Percentiles rank a stretch among this genome's conserved stretches.
These are phyloP conservation scores for Herpetotheres cachinnans DNA, from an alignment of 2,113 vertebrate genomes.

Conservation along the genomic window DNA sequence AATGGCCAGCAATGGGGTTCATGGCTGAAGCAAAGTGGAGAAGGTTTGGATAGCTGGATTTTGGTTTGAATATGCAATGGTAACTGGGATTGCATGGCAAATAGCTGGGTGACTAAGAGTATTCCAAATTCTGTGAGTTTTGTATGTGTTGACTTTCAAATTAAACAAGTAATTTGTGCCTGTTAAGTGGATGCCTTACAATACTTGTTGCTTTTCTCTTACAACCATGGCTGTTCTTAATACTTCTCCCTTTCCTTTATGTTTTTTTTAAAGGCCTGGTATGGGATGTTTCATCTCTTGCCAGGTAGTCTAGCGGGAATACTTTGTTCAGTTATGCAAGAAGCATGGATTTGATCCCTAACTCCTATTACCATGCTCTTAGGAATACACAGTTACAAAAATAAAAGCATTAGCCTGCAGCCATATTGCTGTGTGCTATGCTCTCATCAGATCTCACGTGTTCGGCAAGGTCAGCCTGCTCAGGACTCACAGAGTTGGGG, in stretches of 20 bases:
- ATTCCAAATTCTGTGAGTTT: background rate
- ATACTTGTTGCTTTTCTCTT: background rate
- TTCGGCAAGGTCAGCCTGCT: background rate
- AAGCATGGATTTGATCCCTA: constrained; percentile 19
- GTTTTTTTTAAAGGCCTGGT: background rate
- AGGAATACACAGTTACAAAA: background rate
- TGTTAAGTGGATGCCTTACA: background rate
- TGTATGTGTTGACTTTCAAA: background rate
- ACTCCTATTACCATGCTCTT: background rate
- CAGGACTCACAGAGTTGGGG: background rate
- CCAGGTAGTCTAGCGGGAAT: background rate
- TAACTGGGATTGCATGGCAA: background rate
- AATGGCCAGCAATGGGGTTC: background rate
- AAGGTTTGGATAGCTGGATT: background rate
- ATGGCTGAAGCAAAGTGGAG: background rate
- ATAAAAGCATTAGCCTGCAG: constrained; percentile 48
- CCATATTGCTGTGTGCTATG: background rate
- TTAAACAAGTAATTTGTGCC: background rate
- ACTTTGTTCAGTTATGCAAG: background rate
- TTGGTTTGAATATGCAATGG: background rate
- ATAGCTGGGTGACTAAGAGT: background rate
- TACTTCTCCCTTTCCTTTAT: background rate
- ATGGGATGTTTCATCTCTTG: constrained; percentile 23
- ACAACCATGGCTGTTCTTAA: background rate
- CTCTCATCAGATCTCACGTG: background rate